Conservation (phyloP, 2,113 vertebrate genomes). For the Progne subis region DNA sequence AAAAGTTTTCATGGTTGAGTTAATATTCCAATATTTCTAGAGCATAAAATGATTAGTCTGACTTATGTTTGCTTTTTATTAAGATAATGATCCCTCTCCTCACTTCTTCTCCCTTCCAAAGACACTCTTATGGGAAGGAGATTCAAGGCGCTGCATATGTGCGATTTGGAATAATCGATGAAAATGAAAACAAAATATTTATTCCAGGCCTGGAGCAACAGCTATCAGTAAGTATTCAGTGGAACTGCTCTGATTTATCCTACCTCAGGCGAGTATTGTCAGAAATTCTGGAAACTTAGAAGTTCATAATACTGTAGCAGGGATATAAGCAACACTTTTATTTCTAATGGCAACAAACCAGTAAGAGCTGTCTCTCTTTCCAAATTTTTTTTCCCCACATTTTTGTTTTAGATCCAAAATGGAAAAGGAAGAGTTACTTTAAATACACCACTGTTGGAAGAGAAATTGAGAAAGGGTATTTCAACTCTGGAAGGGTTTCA, state of each 20-base stretch:
- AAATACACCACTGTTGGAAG: constrained; percentile 34
- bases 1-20: not conserved
- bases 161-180: constrained; percentile 69
- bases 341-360: not conserved
- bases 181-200: constrained; percentile 50
- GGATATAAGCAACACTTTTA: not conserved
- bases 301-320: accelerated
- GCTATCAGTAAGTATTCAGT: constrained; percentile 55
- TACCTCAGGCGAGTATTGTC: not conserved
- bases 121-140: constrained; percentile 74
- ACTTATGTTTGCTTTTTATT: not conserved
- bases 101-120: constrained; percentile 3
- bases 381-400: accelerated
- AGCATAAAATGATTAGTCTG: not conserved
- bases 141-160: constrained; percentile 70
- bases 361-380: not conserved
- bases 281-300: not conserved
- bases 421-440: constrained; percentile 57
- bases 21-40: not conserved
- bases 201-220: constrained; percentile 72
- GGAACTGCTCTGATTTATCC: not conserved
- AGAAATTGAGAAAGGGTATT: constrained; percentile 28
- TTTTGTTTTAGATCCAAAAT: constrained; percentile 57
- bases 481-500: constrained; percentile 44
- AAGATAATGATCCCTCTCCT: not conserved